Base-by-base conservation (phyloP, 2,888 invertebrate species). In the Dusona sp. region DNA sequence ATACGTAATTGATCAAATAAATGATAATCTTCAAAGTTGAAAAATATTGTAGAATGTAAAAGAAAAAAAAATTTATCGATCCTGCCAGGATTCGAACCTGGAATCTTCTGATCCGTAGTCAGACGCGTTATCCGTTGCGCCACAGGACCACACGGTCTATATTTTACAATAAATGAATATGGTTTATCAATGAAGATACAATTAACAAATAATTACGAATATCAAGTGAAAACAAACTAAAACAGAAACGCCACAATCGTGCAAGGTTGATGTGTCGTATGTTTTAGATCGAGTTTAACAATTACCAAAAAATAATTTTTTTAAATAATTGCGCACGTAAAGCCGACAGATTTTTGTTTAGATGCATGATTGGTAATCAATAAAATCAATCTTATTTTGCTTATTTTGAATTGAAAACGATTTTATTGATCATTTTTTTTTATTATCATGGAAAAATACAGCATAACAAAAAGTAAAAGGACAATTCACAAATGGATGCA, bases 91-190 rank as follows among this genome's bases (percentile, higher is more conserved):
- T 92, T 92, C 92, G 92, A 92, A 92, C 92, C 95, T 96, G 96
- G 95, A 95, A 95, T 95, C 95, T 95, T 95, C 95, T 96, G 96
- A 96, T 96, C 96, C 96, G 96, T 96, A 96, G 96, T 96, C 96
- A 96, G 96, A 96, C 96, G 96, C 96, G 96, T 96, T 96, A 96
- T 96, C 92, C 92, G 92, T 92, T 92, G 92, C 92, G 92, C 92
- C 92, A 92, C 92, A 92, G 90, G 92, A 92, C 92, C 92, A 36
- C 19, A 51, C 54, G 25, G 2, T 7, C 3, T 45, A 13, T 42
- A 25, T 38, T 22, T 4, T 19, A 70, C 22, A 13, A 67, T 11
- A 67, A 57, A 45, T 61, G 57, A 19, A 3, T 82, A n/a, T 33
- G 1, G 0, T 48, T 16, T 7, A 22, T 22, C 36, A 25, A 7